phyloP scores from a whole-genome alignment of 2,797 vertebrate species.

The Sebastes hubbsi region DNA sequence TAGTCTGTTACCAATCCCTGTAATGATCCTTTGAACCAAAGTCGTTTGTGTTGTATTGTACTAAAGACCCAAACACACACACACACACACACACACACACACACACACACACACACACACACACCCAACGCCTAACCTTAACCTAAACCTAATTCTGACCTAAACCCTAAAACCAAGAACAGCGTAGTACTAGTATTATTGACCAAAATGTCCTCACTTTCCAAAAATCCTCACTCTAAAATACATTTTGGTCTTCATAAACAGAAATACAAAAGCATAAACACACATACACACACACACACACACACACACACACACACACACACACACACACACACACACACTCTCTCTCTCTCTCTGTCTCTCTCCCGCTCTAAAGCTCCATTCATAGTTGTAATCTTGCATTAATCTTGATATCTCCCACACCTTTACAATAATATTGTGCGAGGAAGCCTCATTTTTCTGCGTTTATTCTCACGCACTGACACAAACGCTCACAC shows the following conservation, averaged over 20 bases:
- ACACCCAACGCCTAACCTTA: neutral
- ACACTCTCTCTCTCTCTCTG: too few relatives aligned
- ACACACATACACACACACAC: neutral
- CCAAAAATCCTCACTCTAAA: neutral
- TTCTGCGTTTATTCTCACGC: neutral
- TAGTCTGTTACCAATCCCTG: constrained; percentile 34
- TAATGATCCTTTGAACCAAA: constrained; percentile 55
- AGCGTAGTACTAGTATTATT: too few relatives aligned
- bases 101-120: too few relatives aligned
- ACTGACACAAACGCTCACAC: neutral
- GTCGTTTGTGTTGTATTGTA: constrained; percentile 22
- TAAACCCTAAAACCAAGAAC: neutral
- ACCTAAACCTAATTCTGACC: neutral
- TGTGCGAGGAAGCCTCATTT: constrained; percentile 9
- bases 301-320: neutral
- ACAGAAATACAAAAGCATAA: neutral
- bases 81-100: too few relatives aligned
- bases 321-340: neutral
- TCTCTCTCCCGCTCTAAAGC: neutral
- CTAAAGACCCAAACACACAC: neutral
- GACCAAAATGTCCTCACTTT: neutral
- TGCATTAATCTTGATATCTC: constrained; percentile 7
- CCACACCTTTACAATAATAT: constrained; percentile 7
- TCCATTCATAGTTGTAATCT: neutral
- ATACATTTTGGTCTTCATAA: neutral